A percentile compares a stretch with the other conserved stretches of the same genome.
These are phyloP conservation scores for Argyresthia albistria DNA, from an alignment of 2,888 invertebrate genomes.

Conservation along the genomic window DNA sequence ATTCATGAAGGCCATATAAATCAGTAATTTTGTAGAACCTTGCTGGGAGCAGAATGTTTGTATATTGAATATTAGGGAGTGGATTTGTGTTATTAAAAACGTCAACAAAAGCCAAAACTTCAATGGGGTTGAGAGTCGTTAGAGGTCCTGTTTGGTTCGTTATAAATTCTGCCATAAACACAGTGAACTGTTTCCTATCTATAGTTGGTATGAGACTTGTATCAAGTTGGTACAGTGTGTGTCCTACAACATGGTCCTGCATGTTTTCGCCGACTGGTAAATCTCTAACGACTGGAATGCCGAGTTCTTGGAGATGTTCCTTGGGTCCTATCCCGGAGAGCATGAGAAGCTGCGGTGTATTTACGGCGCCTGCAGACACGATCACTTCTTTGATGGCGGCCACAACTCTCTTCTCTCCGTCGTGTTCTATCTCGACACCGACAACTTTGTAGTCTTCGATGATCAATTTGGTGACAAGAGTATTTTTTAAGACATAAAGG, in stretches of 20 bases:
- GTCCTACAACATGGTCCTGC: conserved; percentile 60
- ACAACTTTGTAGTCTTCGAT: conserved; percentile 37
- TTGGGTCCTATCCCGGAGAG: conserved; percentile 67
- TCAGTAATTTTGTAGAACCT: conserved; percentile 27
- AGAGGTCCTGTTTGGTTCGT: conserved; percentile 58
- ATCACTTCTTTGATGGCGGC: conserved; percentile 60
- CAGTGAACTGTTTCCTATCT: conserved; percentile 26
- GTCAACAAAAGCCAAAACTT: conserved; percentile 36
- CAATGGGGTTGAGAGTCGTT: conserved; percentile 43
- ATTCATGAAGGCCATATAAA: conserved; percentile 24
- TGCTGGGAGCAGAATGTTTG: conserved; percentile 34
- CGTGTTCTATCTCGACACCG: conserved; percentile 35
- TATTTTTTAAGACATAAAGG: conserved; percentile 35
- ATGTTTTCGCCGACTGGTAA: conserved; percentile 65
- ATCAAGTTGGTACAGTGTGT: conserved; percentile 32
- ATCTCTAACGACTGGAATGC: conserved; percentile 47
- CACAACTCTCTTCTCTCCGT: conserved; percentile 36
- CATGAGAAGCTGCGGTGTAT: conserved; percentile 63
- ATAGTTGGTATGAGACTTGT: conserved; percentile 24
- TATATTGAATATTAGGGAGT: conserved; percentile 38
- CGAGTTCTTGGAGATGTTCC: conserved; percentile 38
- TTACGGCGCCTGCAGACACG: conserved; percentile 59
- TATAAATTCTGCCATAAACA: conserved; percentile 52
- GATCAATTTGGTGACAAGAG: conserved; percentile 47
- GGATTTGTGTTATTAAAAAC: conserved; percentile 29